A percentile compares a stretch with the other conserved stretches of the same genome.
These are phyloP conservation scores for Drosophila paulistorum DNA, from an alignment of 1,140 invertebrate genomes.

Conservation along the genomic window DNA sequence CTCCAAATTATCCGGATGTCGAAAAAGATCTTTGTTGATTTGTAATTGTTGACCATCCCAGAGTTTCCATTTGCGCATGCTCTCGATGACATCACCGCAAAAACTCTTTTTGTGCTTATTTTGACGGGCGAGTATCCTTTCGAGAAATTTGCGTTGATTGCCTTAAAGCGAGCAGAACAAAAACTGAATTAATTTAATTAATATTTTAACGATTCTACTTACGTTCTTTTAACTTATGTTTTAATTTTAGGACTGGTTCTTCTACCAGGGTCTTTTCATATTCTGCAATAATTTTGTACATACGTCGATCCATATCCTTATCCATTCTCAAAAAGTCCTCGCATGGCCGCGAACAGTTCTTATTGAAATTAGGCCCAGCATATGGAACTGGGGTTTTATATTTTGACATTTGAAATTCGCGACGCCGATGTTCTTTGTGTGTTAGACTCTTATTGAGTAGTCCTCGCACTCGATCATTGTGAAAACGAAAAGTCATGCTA, in stretches of 20 bases:
- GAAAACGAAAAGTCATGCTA: slow-evolving; percentile 46
- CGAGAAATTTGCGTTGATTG: slow-evolving; percentile 7
- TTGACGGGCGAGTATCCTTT: not conserved
- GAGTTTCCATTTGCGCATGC: slow-evolving; percentile 48
- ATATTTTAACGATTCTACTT: slow-evolving; percentile 8
- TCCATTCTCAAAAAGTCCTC: not conserved
- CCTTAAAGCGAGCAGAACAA: slow-evolving; percentile 12
- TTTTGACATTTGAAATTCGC: not conserved
- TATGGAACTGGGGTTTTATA: slow-evolving; percentile 40
- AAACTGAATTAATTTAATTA: not conserved
- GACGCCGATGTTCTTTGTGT: not conserved
- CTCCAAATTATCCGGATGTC: not conserved
- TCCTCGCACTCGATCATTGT: slow-evolving; percentile 35
- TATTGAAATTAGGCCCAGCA: slow-evolving; percentile 35
- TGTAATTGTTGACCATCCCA: not conserved
- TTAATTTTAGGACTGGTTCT: not conserved
- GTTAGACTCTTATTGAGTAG: not conserved
- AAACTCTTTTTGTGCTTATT: slow-evolving; percentile 2
- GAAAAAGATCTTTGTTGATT: not conserved
- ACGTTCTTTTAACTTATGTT: slow-evolving; percentile 10
- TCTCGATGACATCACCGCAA: slow-evolving; percentile 43
- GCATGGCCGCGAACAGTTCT: slow-evolving; percentile 6
- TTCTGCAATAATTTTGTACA: slow-evolving; percentile 37
- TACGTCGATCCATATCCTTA: slow-evolving; percentile 1
- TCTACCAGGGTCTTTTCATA: slow-evolving; percentile 30